A percentile compares a stretch with the other conserved stretches of the same genome.
These are phyloP conservation scores for Excalfactoria chinensis DNA, from an alignment of 2,113 vertebrate species.

Conservation along the genomic window DNA sequence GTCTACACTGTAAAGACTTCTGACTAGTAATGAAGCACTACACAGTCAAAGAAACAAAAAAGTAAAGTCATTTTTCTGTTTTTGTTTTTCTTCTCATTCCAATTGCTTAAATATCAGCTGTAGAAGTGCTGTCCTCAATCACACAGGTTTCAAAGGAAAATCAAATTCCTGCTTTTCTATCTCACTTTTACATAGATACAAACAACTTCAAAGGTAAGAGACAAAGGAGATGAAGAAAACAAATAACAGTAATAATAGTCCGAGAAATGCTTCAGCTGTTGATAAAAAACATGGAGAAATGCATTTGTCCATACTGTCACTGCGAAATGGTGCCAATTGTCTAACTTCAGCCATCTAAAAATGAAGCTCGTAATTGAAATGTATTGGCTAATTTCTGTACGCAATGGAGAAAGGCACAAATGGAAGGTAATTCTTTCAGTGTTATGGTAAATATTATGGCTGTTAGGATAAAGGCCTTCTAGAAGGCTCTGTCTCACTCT, in stretches of 20 bases:
- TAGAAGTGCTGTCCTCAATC: background rate
- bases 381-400: background rate
- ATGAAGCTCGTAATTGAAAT: background rate
- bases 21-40: background rate
- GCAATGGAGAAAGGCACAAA: background rate
- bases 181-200: background rate
- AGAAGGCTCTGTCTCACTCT: background rate
- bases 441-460: background rate
- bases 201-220: background rate
- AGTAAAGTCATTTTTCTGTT: background rate
- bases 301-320: background rate
- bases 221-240: constrained; percentile 1
- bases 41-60: background rate
- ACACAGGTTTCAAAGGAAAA: background rate
- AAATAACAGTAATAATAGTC: background rate
- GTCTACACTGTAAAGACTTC: background rate
- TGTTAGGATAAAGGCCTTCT: background rate
- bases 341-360: background rate
- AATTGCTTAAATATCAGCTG: background rate
- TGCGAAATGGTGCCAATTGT: background rate
- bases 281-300: background rate
- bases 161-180: background rate
- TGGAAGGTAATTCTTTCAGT: background rate
- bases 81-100: background rate
- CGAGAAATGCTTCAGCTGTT: background rate